Base-by-base conservation (phyloP, 1,140 invertebrate genomes). In the Drosophila repleta region DNA sequence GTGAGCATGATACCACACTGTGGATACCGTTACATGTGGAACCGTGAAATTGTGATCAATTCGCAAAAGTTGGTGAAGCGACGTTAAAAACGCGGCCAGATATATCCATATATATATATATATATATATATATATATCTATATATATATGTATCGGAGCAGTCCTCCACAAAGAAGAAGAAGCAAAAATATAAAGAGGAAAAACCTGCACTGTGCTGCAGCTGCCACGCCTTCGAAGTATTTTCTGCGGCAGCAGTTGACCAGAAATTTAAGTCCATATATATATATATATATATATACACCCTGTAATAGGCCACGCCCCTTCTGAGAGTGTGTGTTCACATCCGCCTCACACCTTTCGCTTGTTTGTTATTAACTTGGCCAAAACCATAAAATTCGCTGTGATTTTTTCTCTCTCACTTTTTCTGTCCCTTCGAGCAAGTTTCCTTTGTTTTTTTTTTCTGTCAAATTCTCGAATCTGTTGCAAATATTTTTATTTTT, bases 11-110 rank as follows among this genome's bases (percentile, higher is more conserved):
- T 91, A 89, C 84, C 94, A 93, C 90, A 88, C 95, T 96, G 94
- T 95, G 94, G 94, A 93, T 96, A 96, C 94, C 95, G 94, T 91
- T 96, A 96, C 94, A 96, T 96, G 93, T 97, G 96, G 96, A 96
- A 96, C 92, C 95, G 95, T 93, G 96, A 96, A 93, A 97, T 97
- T 92, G 96, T 97, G 92, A 95, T 97, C 93, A 96, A 96, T 93
- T 96, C 96, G 91, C 96, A 97, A 92, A 97, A 97, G 93, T 93
- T 97, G 81, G 96, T 97, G 75, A 97, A 97, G 92, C 96, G 96
- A 96, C 96, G 96, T 45, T 91, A 91, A 91, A 55, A 35, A 17
- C n/a, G 39, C 46, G 37, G 43, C n/a, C 53, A 26, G 26, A 24
- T 4, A 67, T 15, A 62, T 11, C 11, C 11, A 11, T 13, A 35